Evolutionary conservation across 2,888 invertebrate species (phyloP).

Genomic region (Polia nebulosa): DNA sequence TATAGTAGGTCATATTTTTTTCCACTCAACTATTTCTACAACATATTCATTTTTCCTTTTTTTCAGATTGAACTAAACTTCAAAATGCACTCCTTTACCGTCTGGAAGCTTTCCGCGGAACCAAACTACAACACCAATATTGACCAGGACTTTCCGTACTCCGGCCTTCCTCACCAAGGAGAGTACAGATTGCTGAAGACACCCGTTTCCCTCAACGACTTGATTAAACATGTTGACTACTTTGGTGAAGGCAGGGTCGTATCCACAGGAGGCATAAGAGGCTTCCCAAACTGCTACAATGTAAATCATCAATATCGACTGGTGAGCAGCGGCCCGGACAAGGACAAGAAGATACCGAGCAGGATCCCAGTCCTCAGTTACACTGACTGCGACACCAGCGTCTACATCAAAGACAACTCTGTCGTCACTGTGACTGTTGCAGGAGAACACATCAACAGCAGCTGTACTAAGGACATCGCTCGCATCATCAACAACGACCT

Average conservation of each 20-base stretch:
- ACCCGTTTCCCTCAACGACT: conserved; percentile 51
- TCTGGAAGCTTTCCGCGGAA: conserved; percentile 43
- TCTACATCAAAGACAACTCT: conserved; percentile 70
- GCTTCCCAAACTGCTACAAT: conserved; percentile 42
- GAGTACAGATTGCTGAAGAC: conserved; percentile 70
- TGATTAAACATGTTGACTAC: conserved; percentile 72
- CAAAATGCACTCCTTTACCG: conserved; percentile 26
- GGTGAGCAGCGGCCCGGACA: conserved; percentile 70
- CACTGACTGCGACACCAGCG: conserved; percentile 68
- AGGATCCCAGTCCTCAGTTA: conserved; percentile 70
- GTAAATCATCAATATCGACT: conserved; percentile 71
- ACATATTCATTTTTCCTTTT: not conserved
- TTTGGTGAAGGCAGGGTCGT: conserved; percentile 75
- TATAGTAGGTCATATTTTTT: no score
- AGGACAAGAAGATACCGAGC: conserved; percentile 71
- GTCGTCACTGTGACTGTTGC: conserved; percentile 70
- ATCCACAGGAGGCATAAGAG: conserved; percentile 27
- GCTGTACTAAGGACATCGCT: conserved; percentile 69
- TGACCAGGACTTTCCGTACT: conserved; percentile 71
- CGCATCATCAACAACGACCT: conserved; percentile 67
- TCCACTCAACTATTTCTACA: not conserved
- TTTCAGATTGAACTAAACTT: conserved; percentile 5
- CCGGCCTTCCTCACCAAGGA: conserved; percentile 71
- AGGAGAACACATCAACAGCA: conserved; percentile 68
- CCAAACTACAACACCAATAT: conserved; percentile 69